Evolutionary conservation across 2,113 vertebrate species (phyloP).

Genomic region (Copsychus sechellarum): DNA sequence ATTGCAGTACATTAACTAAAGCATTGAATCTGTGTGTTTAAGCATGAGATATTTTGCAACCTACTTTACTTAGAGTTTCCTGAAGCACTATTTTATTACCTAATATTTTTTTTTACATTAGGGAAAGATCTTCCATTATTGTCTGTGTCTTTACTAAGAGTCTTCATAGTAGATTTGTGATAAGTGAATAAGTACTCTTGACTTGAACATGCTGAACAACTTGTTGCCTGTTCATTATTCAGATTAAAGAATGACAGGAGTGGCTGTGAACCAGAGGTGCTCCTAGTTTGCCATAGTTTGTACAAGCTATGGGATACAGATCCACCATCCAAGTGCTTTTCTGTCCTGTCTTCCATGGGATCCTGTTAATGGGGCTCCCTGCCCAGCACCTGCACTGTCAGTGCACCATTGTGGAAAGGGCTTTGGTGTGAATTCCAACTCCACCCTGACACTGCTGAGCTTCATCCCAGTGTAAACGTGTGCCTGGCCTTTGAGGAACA

Average conservation of each 20-base stretch:
- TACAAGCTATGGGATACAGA: not conserved
- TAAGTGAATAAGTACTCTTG: not conserved
- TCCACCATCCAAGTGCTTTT: not conserved
- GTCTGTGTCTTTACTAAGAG: not conserved
- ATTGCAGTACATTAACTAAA: not conserved
- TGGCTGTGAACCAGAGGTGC: not conserved
- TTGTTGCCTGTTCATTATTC: not conserved
- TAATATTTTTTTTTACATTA: not conserved
- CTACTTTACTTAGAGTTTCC: not conserved
- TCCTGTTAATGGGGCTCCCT: not conserved
- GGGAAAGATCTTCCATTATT: not conserved
- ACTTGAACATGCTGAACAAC: not conserved
- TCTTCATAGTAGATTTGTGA: not conserved
- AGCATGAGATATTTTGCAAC: not conserved
- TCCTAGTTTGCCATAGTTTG: fast-evolving
- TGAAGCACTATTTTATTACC: not conserved
- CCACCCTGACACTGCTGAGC: not conserved
- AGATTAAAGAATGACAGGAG: not conserved
- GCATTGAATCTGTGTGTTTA: not conserved
- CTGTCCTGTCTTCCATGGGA: not conserved
- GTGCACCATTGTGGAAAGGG: not conserved
- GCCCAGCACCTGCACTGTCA: fast-evolving
- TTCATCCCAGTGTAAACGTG: too few relatives aligned
- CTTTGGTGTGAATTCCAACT: not conserved
- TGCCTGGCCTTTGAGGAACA: not conserved